A percentile compares a stretch with the other conserved stretches of the same genome.
phyloP scores from a whole-genome alignment of 2,888 invertebrate species.

The Hirudinaria manillensis region DNA sequence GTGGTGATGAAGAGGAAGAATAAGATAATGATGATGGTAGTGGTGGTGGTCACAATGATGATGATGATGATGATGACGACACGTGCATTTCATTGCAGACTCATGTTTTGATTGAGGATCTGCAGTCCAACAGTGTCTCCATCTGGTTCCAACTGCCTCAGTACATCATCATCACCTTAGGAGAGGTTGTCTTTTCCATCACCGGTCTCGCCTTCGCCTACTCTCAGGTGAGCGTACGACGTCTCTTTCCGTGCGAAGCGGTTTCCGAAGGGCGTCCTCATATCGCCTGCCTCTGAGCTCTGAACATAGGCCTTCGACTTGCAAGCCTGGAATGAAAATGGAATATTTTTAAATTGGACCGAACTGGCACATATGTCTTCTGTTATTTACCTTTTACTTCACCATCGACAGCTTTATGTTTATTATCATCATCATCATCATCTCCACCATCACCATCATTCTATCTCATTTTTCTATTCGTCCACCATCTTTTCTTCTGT shows the following conservation, averaged over 20 bases:
- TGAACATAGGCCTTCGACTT: not conserved
- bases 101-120: conserved; percentile 7
- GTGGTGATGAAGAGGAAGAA: conserved; percentile 41
- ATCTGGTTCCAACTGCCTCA: conserved; percentile 63
- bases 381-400: too few species aligned
- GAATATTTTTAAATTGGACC: too few species aligned
- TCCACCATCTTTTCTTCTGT: too few species aligned
- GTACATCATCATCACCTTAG: conserved; percentile 82
- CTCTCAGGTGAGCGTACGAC: conserved; percentile 65
- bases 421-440: too few species aligned
- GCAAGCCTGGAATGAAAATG: not conserved
- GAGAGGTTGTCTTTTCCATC: conserved; percentile 90
- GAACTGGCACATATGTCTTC: too few species aligned
- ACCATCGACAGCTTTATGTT: too few species aligned
- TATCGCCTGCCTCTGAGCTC: not conserved
- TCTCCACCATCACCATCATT: too few species aligned
- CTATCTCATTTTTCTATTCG: too few species aligned
- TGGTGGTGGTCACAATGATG: not conserved
- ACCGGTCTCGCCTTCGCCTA: conserved; percentile 93
- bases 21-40: not conserved
- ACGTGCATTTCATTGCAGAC: conserved; percentile 5
- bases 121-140: conserved; percentile 34
- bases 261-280: too few species aligned
- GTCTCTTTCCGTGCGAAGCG: too few species aligned
- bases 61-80: not conserved